Percentiles rank a stretch among this genome's conserved stretches.
phyloP scores from a whole-genome alignment of 2,888 invertebrate genomes.

The Lordiphosa andalusiaca region DNA sequence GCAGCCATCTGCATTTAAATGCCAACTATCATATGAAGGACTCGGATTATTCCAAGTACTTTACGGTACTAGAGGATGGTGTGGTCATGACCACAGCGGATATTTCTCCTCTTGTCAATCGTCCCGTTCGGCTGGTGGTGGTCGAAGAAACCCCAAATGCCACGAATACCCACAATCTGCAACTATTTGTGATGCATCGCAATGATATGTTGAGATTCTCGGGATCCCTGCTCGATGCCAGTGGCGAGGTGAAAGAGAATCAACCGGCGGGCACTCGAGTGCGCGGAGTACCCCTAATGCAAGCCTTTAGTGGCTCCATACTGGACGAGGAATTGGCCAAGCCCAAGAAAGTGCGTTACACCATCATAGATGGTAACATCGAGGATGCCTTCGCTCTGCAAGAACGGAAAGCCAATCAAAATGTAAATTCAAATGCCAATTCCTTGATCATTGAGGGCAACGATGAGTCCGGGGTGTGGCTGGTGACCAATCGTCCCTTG shows the following conservation, averaged over 20 bases:
- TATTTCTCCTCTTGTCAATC: slow-evolving; percentile 89
- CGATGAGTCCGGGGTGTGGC: slow-evolving; percentile 85
- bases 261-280: slow-evolving; percentile 87
- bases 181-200: slow-evolving; percentile 91
- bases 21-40: slow-evolving; percentile 85
- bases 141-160: slow-evolving; percentile 90
- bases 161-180: slow-evolving; percentile 89
- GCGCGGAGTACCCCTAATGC: slow-evolving; percentile 86
- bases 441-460: slow-evolving; percentile 76
- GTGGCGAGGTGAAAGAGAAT: slow-evolving; percentile 89
- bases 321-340: slow-evolving; percentile 56
- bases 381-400: slow-evolving; percentile 88
- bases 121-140: slow-evolving; percentile 89
- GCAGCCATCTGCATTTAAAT: background rate
- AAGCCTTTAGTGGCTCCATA: slow-evolving; percentile 84
- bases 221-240: slow-evolving; percentile 83
- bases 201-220: slow-evolving; percentile 90
- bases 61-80: slow-evolving; percentile 92
- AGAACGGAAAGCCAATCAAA: slow-evolving; percentile 69
- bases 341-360: slow-evolving; percentile 85
- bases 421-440: slow-evolving; percentile 58
- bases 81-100: slow-evolving; percentile 95
- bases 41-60: slow-evolving; percentile 90
- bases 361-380: slow-evolving; percentile 89
- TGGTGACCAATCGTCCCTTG: slow-evolving; percentile 88